Evolutionary conservation across 2,113 vertebrate genomes (phyloP).

Genomic region (Syngnathus scovelli): DNA sequence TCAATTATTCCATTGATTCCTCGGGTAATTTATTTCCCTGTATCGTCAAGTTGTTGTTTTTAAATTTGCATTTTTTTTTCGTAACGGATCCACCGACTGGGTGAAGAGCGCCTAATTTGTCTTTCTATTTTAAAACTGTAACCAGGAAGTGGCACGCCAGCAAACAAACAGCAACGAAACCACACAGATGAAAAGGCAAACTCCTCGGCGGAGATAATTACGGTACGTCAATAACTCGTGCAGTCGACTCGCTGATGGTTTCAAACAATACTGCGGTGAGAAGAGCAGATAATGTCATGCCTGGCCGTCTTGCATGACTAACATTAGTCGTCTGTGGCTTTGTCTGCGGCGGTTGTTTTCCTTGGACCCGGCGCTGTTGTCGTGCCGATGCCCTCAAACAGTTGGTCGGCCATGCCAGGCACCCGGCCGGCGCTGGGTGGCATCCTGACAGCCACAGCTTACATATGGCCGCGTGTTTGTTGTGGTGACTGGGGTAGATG

Average conservation of each 20-base stretch:
- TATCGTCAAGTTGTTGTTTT: too few species aligned
- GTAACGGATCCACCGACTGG: background rate
- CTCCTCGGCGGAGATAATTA: conserved; percentile 15
- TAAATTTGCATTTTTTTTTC: background rate
- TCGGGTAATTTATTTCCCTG: too few species aligned
- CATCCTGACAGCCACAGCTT: conserved; percentile 40
- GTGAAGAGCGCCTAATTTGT: background rate
- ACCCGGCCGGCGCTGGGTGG: conserved; percentile 49
- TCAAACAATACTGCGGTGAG: conserved; percentile 19
- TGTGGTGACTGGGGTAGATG: conserved; percentile 51
- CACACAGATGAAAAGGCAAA: background rate
- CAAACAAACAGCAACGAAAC: background rate
- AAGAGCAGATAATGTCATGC: background rate
- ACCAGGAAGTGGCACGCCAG: background rate
- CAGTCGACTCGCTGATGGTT: conserved; percentile 28
- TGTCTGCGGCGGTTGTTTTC: conserved; percentile 31
- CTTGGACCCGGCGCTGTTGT: conserved; percentile 12
- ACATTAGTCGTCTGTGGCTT: conserved; percentile 28
- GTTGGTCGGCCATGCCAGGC: conserved; percentile 40
- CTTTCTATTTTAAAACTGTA: background rate
- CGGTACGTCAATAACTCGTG: conserved; percentile 27
- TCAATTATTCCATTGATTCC: too few species aligned
- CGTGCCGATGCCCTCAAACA: conserved; percentile 37
- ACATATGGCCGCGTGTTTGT: conserved; percentile 59
- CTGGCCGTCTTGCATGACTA: background rate